Base-by-base conservation (phyloP, 2,888 invertebrate species). In the Schizotus pectinicornis region DNA sequence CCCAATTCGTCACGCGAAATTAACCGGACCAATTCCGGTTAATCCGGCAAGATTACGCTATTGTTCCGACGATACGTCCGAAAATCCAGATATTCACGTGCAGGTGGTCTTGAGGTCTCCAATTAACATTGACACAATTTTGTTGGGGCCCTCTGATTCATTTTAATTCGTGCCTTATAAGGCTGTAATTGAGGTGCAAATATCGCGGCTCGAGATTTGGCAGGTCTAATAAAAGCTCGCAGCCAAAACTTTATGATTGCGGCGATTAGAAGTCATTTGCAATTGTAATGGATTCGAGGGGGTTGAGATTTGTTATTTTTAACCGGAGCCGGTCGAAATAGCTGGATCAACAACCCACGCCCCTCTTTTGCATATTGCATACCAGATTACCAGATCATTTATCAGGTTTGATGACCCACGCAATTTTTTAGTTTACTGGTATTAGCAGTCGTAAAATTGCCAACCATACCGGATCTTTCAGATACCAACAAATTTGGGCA, bases 51-150 rank as follows among this genome's bases (percentile, higher is more conserved):
- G 13, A 31, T 8, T 41, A 9, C 22, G 0, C 6, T n/a, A 14
- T 41, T 22, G 22, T 41, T 22, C 22, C 22, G n/a, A 5, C 8
- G 22, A 22, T 3, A 12, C 13, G 6, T 8, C 12, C 7, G 22
- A 22, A 39, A 39, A 13, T 11, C 7, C 1, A 11, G 11, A 35
- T 35, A 9, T 35, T 35, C 11, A 11, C 9, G 36, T 47, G 36
- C 57, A 57, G 53, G 49, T 54, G 58, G 58, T 54, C 47, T 14
- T 36, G 41, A 42, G 38, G 30, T 38, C 41, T 36, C 8, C 9
- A 30, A n/a, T 31, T 36, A 54, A 45, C 59, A 59, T 59, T 59
- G 54, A 59, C 59, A 54, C 39, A 41, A 34, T 51, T 45, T 9
- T 11, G 22, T 41, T 48, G 43, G 11, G 7, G 12, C 38, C 12